Conservation (phyloP, 2,888 invertebrate genomes). For the Metopia argyrocephala region DNA sequence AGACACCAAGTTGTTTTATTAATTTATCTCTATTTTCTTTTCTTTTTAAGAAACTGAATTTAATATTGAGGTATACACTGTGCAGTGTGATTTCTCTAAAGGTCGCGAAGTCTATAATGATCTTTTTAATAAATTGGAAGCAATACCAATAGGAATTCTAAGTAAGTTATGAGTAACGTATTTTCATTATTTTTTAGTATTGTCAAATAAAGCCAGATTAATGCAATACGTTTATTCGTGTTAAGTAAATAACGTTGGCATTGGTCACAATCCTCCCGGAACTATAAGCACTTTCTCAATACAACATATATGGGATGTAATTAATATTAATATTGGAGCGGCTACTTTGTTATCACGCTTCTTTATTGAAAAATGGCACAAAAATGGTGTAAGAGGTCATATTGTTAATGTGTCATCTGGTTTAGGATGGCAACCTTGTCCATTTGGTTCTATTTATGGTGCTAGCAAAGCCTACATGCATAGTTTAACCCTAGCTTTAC, state of each 20-base stretch:
- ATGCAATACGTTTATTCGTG: neutral
- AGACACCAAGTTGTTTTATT: too few relatives aligned
- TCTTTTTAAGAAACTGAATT: conserved; percentile 79
- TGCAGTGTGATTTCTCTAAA: conserved; percentile 87
- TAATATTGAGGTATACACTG: conserved; percentile 84
- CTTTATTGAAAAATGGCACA: conserved; percentile 87
- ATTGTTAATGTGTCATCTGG: conserved; percentile 94
- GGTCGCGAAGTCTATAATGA: conserved; percentile 84
- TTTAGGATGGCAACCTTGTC: conserved; percentile 89
- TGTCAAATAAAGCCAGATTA: neutral
- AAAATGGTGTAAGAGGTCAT: conserved; percentile 84
- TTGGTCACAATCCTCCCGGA: conserved; percentile 83
- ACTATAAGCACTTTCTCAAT: conserved; percentile 84
- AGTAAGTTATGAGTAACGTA: conserved; percentile 83
- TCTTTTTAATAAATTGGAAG: conserved; percentile 84
- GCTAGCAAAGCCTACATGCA: conserved; percentile 90
- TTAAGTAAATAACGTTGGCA: conserved; percentile 83
- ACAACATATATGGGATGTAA: conserved; percentile 86
- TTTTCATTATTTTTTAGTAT: conserved; percentile 83
- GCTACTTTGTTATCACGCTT: conserved; percentile 89
- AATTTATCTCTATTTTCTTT: conserved; percentile 3
- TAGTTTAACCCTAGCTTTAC: conserved; percentile 88
- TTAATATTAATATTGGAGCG: conserved; percentile 91
- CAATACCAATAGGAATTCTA: conserved; percentile 88
- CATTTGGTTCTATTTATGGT: conserved; percentile 91